These are phyloP conservation scores for Boloria euphrosyne DNA, from an alignment of 2,888 invertebrate species.

Conservation along the genomic window DNA sequence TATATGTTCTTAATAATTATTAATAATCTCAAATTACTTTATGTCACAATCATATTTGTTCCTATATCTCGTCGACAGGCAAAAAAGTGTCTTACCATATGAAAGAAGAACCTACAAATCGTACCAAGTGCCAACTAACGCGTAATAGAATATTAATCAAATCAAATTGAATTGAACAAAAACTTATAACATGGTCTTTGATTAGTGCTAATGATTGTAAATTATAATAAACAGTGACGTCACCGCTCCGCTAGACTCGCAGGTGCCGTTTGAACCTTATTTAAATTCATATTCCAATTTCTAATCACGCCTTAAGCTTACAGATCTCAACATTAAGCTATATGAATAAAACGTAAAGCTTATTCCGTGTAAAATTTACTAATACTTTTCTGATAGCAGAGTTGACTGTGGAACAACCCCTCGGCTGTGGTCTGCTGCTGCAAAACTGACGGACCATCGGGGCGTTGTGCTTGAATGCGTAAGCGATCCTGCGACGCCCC, in stretches of 20 bases:
- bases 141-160: conserved; percentile 46
- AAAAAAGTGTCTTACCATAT: conserved; percentile 7
- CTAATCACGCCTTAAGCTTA: background rate
- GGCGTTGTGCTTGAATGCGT: too few species aligned
- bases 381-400: too few species aligned
- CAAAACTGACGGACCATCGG: too few species aligned
- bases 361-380: too few species aligned
- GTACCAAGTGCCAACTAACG: conserved; percentile 14
- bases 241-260: conserved; percentile 67
- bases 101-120: conserved; percentile 10
- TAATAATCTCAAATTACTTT: too few species aligned
- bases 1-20: too few species aligned
- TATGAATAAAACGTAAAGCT: too few species aligned
- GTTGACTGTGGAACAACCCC: too few species aligned
- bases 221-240: conserved; percentile 58
- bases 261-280: conserved; percentile 61
- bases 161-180: conserved; percentile 53
- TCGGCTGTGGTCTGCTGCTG: too few species aligned
- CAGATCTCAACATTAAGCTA: conserved; percentile 13
- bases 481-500: too few species aligned
- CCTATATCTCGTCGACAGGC: background rate
- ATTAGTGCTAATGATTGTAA: conserved; percentile 51
- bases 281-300: conserved; percentile 25
- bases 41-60: too few species aligned
- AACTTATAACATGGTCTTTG: conserved; percentile 48